phyloP scores from a whole-genome alignment of 2,888 invertebrate species.

The Noctua comes region DNA sequence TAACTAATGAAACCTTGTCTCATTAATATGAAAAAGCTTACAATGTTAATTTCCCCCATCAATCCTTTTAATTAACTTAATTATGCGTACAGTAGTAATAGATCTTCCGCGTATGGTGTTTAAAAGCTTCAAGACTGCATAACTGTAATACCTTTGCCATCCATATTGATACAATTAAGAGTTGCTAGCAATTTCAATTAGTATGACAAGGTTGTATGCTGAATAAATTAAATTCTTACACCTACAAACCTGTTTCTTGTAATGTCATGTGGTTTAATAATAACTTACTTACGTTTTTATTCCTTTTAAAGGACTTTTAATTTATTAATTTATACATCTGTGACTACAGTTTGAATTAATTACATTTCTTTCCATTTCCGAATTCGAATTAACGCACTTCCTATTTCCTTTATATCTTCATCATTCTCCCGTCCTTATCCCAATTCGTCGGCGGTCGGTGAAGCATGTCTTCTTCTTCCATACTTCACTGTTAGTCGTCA shows the following conservation, averaged over 20 bases:
- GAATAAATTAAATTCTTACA: slow-evolving; percentile 26
- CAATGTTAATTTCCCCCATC: slow-evolving; percentile 24
- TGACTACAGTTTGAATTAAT: neutral
- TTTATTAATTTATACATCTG: neutral
- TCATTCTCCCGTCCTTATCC: neutral
- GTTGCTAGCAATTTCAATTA: slow-evolving; percentile 56
- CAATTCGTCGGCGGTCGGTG: neutral
- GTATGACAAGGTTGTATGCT: slow-evolving; percentile 62
- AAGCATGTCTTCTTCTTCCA: neutral
- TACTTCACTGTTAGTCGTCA: neutral
- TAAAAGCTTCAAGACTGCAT: slow-evolving; percentile 27
- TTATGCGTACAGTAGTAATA: slow-evolving; percentile 24
- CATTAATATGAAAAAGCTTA: slow-evolving; percentile 44
- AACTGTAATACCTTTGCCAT: slow-evolving; percentile 22
- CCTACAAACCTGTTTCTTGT: slow-evolving; percentile 41
- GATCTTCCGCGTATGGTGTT: slow-evolving; percentile 21
- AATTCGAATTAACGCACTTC: neutral
- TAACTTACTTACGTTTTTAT: slow-evolving; percentile 9
- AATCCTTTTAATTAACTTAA: slow-evolving; percentile 36
- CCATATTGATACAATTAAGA: slow-evolving; percentile 56
- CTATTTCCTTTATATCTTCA: neutral
- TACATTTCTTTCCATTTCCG: accelerated
- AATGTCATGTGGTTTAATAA: slow-evolving; percentile 9
- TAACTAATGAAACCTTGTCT: slow-evolving; percentile 10
- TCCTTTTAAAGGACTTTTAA: neutral